Evolutionary conservation across 2,888 invertebrate species (phyloP).

Genomic region (Dendrolimus pini): DNA sequence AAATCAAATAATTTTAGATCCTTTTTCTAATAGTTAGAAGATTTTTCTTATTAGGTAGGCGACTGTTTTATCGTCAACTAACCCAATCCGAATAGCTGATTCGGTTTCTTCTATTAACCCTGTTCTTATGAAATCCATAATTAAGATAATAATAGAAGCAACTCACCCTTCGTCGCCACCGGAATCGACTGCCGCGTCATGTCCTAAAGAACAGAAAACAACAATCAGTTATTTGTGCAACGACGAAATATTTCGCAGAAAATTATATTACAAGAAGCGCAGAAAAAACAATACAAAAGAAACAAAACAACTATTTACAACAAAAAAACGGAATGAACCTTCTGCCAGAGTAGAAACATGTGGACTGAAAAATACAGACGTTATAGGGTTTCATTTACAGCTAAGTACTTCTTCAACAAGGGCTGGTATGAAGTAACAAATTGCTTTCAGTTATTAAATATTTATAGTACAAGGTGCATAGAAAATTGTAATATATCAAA

Average conservation of each 20-base stretch:
- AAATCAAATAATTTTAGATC: too few relatives aligned
- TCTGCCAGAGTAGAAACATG: constrained; percentile 1
- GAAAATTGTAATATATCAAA: too few relatives aligned
- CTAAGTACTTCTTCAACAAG: not conserved
- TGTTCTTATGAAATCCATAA: constrained; percentile 1
- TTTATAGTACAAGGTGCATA: too few relatives aligned
- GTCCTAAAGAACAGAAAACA: constrained; percentile 62
- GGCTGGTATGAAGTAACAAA: not conserved
- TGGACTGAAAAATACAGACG: not conserved
- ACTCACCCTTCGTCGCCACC: constrained; percentile 71
- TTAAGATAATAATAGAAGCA: not conserved
- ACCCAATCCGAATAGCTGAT: too few relatives aligned
- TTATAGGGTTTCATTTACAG: not conserved
- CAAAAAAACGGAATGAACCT: constrained; percentile 1
- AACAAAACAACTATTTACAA: constrained; percentile 4
- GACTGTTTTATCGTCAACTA: too few relatives aligned
- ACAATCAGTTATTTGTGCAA: constrained; percentile 23
- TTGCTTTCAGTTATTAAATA: too few relatives aligned
- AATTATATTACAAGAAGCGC: constrained; percentile 28
- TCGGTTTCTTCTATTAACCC: too few relatives aligned
- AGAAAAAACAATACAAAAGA: constrained; percentile 2
- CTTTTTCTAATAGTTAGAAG: too few relatives aligned
- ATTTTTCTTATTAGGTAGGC: too few relatives aligned
- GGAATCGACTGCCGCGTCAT: constrained; percentile 75
- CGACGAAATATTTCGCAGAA: constrained; percentile 3